Evolutionary conservation across 2,797 vertebrate genomes (phyloP).

Genomic region (Hapalemur alaotrensis): DNA sequence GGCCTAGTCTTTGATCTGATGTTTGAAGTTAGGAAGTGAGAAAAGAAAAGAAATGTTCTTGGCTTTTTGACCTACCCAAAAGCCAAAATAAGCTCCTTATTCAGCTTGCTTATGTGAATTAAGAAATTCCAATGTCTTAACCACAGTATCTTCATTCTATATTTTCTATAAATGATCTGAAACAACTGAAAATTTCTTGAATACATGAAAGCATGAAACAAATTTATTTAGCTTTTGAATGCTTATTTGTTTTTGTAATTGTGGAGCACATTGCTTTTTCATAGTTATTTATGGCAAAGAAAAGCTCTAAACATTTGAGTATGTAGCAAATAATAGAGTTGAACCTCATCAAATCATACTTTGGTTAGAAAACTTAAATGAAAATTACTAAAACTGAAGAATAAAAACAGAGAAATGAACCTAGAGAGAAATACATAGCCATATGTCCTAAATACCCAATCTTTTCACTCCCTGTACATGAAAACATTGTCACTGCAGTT

Average conservation of each 20-base stretch:
- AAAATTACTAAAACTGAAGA: slow-evolving; percentile 6
- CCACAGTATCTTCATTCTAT: neutral
- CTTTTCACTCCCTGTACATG: neutral
- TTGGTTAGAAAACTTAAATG: neutral
- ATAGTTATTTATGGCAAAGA: neutral
- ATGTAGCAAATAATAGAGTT: neutral
- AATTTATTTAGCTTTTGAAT: neutral
- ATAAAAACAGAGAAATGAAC: neutral
- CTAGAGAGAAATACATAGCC: neutral
- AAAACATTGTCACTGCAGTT: neutral
- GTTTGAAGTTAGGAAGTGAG: slow-evolving; percentile 43
- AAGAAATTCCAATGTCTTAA: slow-evolving; percentile 7
- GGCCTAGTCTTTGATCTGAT: neutral
- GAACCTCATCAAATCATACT: neutral
- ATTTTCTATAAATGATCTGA: slow-evolving; percentile 42
- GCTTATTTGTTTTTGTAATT: neutral
- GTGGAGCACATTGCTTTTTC: neutral
- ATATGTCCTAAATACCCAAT: neutral
- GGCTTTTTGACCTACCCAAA: neutral
- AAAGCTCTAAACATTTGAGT: neutral
- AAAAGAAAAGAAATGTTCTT: neutral
- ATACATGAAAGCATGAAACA: slow-evolving; percentile 19
- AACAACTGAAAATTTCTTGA: slow-evolving; percentile 19
- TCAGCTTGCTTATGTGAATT: neutral
- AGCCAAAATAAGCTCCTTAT: neutral